Conservation (phyloP, 2,888 invertebrate species). For the Spodoptera littoralis region DNA sequence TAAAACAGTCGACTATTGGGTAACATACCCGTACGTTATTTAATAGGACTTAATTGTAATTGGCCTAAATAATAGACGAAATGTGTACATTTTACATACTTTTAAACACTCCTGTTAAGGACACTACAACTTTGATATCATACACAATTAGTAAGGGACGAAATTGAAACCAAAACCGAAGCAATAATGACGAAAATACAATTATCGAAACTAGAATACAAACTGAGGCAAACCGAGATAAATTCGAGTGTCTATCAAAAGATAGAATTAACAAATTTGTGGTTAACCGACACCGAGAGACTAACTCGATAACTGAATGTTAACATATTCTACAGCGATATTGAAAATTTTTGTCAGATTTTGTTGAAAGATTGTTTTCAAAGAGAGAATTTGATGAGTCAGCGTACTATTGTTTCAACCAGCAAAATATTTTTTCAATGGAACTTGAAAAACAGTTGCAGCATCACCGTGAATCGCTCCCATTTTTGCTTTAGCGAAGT, state of each 20-base stretch:
- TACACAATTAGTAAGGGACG: no score
- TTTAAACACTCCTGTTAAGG: no score
- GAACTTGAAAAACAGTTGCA: constrained; percentile 64
- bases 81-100: no score
- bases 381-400: constrained; percentile 56
- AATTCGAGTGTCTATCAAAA: constrained; percentile 22
- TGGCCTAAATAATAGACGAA: no score
- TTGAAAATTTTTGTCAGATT: constrained; percentile 45
- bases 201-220: constrained; percentile 16
- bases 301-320: constrained; percentile 30
- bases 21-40: no score
- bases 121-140: no score
- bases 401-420: constrained; percentile 64
- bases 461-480: constrained; percentile 69
- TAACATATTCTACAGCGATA: constrained; percentile 34
- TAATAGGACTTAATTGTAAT: no score
- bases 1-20: no score
- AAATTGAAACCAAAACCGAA: no score
- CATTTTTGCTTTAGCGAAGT: constrained; percentile 67
- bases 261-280: constrained; percentile 36
- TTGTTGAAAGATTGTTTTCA: constrained; percentile 53
- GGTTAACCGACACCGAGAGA: constrained; percentile 30
- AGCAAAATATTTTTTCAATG: constrained; percentile 66
- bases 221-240: constrained; percentile 32
- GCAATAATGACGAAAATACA: constrained; percentile 2